A percentile compares a stretch with the other conserved stretches of the same genome.
Evolutionary conservation across 2,888 invertebrate genomes (phyloP).

Genomic region (Cataglyphis rosenhaueri): DNA sequence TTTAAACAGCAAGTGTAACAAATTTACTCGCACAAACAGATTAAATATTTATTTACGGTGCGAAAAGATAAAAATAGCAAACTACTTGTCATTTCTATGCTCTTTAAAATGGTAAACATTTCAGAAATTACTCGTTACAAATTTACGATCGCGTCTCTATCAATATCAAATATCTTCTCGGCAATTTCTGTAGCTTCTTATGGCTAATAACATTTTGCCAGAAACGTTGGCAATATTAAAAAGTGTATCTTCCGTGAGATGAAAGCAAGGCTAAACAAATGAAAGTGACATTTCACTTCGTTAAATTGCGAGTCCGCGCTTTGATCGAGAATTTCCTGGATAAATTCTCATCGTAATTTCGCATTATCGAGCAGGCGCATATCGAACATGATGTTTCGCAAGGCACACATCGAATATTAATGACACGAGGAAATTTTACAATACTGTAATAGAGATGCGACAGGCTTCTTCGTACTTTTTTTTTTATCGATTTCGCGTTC

Average conservation of each 20-base stretch:
- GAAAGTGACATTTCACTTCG: slow-evolving; percentile 15
- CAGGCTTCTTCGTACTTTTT: not conserved
- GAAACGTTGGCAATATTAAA: not conserved
- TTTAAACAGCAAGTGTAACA: not conserved
- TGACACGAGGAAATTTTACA: not conserved
- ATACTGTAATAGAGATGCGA: not conserved
- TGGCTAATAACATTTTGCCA: not conserved
- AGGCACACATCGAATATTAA: not conserved
- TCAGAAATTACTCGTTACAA: not conserved
- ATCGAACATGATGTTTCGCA: not conserved
- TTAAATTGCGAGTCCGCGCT: not conserved
- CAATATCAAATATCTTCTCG: not conserved
- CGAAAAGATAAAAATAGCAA: not conserved
- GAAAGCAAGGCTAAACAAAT: not conserved
- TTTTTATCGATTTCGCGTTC: not conserved
- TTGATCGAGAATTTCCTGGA: not conserved
- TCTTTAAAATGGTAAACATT: not conserved
- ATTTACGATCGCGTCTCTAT: not conserved
- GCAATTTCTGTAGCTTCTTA: not conserved
- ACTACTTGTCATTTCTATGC: not conserved
- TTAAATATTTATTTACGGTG: not conserved
- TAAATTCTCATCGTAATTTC: not conserved
- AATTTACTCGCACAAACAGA: slow-evolving; percentile 16
- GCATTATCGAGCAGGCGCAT: not conserved
- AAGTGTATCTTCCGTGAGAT: not conserved